Evolutionary conservation across 2,888 invertebrate species (phyloP).

Genomic region (Patella ulyssiponensis): DNA sequence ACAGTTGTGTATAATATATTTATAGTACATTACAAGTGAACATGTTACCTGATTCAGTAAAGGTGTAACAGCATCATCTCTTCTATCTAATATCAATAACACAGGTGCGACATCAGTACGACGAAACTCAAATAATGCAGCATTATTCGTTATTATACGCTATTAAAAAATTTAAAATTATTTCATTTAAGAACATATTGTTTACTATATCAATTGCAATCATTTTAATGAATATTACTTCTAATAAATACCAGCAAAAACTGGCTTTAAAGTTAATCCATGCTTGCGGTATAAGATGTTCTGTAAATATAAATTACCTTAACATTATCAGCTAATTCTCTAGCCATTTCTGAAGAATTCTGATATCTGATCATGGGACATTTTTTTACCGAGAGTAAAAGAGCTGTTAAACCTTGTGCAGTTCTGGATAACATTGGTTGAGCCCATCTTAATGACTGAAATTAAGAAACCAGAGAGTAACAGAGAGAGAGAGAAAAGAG

Average conservation of each 20-base stretch:
- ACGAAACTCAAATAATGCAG: slow-evolving; percentile 88
- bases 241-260: no score
- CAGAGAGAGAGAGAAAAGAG: no score
- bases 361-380: slow-evolving; percentile 92
- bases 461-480: slow-evolving; percentile 5
- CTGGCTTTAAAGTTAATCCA: no score
- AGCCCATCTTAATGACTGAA: slow-evolving; percentile 78
- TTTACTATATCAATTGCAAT: no score
- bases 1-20: no score
- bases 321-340: slow-evolving; percentile 87
- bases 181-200: no score
- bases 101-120: slow-evolving; percentile 81
- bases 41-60: slow-evolving; percentile 84
- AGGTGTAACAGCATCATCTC: slow-evolving; percentile 96
- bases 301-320: slow-evolving; percentile 72
- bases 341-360: slow-evolving; percentile 87
- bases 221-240: no score
- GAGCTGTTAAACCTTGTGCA: slow-evolving; percentile 87
- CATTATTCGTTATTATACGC: slow-evolving; percentile 90
- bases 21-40: no score
- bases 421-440: slow-evolving; percentile 84
- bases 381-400: slow-evolving; percentile 91
- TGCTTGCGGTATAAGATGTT: no score
- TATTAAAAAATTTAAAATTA: slow-evolving; percentile 51
- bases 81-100: slow-evolving; percentile 90